Base-by-base conservation (phyloP, 2,888 invertebrate genomes). In the Andricus quercusramuli region DNA sequence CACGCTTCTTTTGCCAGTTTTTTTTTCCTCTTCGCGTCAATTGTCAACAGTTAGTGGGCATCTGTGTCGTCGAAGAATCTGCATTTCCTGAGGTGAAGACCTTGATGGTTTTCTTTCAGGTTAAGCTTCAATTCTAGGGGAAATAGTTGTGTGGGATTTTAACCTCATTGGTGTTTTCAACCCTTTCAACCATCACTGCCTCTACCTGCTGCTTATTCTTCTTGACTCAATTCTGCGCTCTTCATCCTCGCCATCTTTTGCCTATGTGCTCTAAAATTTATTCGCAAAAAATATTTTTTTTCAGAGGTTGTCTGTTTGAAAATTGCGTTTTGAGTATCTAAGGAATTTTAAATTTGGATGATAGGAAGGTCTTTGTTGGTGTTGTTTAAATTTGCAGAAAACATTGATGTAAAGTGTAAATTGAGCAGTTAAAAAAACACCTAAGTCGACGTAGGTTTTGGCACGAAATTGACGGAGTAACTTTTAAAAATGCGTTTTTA, bases 1-100 rank as follows among this genome's bases (percentile, higher is more conserved):
- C 78, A 80, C 82, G 77, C 80, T 82, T 79, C 80, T 74, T 81
- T 68, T 22, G 68, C 76, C 74, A 77, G 67, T 74, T 77, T 83
- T 76, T 65, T 47, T 51, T 59, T 76, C 25, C 44, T 32, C 32
- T 56, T 70, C 29, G 59, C n/a, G 51, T 68, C 47, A 47, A 29
- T 74, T 74, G 74, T 74, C 56, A 74, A 56, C 74, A 74, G 51
- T 74, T 47, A 74, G n/a, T 25, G 8, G 17, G 9, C 70, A 51
- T 56, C 11, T 17, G 32, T 20, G 17, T 70, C 9, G 13, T 17
- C 25, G 15, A 51, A 70, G 15, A 70, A 70, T 62, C 25, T 62
- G 62, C 22, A 62, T 62, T 62, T 13, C 62, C 25, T 62, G 6
- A 25, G 6, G 62, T 29, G 62, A 22, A 62, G 25, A 15, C 22